Evolutionary conservation across 1,140 invertebrate genomes (phyloP).

Genomic region (Holotrichia oblita): DNA sequence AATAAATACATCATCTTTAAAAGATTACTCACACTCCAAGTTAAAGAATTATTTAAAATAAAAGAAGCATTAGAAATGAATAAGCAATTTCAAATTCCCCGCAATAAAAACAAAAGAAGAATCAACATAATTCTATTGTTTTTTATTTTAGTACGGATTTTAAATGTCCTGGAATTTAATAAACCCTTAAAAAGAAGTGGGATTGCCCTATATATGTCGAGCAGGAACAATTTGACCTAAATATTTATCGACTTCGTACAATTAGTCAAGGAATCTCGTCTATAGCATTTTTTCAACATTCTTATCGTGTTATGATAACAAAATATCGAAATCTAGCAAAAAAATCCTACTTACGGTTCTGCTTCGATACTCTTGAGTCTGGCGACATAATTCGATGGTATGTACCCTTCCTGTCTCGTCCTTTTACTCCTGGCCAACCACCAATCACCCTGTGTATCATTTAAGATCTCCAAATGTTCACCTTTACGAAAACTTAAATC

Average conservation of each 20-base stretch:
- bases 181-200: too few relatives aligned
- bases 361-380: slow-evolving; percentile 99
- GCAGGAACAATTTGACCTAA: neutral
- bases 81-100: too few relatives aligned
- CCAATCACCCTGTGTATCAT: slow-evolving; percentile 98
- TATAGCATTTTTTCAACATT: too few relatives aligned
- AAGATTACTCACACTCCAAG: too few relatives aligned
- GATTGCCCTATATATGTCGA: neutral
- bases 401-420: slow-evolving; percentile 96
- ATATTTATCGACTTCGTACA: slow-evolving; percentile 10
- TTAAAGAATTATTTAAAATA: too few relatives aligned
- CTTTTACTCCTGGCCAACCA: slow-evolving; percentile 97
- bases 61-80: too few relatives aligned
- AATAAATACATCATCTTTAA: too few relatives aligned
- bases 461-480: slow-evolving; percentile 97
- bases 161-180: too few relatives aligned
- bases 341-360: slow-evolving; percentile 88
- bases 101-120: too few relatives aligned
- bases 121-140: too few relatives aligned
- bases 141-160: too few relatives aligned
- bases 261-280: neutral
- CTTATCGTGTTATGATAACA: neutral
- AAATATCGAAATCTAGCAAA: neutral
- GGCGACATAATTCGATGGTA: slow-evolving; percentile 99
- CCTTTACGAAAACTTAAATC: slow-evolving; percentile 98